phyloP scores from a whole-genome alignment of 2,888 invertebrate genomes.

The Tachystola acroxantha region DNA sequence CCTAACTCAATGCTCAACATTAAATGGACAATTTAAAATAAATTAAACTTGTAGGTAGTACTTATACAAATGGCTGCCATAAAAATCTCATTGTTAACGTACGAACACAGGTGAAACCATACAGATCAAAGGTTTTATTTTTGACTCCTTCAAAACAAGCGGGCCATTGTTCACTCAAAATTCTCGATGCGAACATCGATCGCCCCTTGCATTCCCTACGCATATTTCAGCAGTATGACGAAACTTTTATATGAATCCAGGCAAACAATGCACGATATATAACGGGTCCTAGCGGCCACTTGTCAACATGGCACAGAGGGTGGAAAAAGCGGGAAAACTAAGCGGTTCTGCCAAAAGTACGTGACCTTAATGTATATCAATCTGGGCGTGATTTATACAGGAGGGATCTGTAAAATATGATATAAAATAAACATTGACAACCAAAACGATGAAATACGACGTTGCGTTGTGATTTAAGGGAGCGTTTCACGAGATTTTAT shows the following conservation, averaged over 20 bases:
- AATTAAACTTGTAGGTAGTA: too few relatives aligned
- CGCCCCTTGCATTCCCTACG: constrained; percentile 1
- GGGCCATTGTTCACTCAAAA: background rate
- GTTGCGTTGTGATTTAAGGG: constrained; percentile 74
- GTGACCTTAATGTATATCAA: constrained; percentile 78
- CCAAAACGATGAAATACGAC: constrained; percentile 77
- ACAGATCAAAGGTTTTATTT: background rate
- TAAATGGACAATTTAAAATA: too few relatives aligned
- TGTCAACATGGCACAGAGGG: constrained; percentile 37
- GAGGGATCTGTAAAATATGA: constrained; percentile 76
- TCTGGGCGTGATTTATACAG: constrained; percentile 69
- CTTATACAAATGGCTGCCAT: too few relatives aligned
- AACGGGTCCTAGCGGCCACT: constrained; percentile 36
- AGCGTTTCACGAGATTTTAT: constrained; percentile 76
- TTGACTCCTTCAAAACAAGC: background rate
- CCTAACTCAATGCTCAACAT: too few relatives aligned
- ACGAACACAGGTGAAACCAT: background rate
- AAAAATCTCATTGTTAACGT: too few relatives aligned
- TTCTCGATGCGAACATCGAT: background rate
- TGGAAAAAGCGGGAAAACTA: constrained; percentile 48
- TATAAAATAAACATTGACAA: constrained; percentile 79
- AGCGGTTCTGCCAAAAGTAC: constrained; percentile 69
- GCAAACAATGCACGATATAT: constrained; percentile 29
- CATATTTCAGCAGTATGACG: constrained; percentile 4
- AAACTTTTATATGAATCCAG: constrained; percentile 17